Conservation (phyloP, 2,113 vertebrate species). For the Uria lomvia region DNA sequence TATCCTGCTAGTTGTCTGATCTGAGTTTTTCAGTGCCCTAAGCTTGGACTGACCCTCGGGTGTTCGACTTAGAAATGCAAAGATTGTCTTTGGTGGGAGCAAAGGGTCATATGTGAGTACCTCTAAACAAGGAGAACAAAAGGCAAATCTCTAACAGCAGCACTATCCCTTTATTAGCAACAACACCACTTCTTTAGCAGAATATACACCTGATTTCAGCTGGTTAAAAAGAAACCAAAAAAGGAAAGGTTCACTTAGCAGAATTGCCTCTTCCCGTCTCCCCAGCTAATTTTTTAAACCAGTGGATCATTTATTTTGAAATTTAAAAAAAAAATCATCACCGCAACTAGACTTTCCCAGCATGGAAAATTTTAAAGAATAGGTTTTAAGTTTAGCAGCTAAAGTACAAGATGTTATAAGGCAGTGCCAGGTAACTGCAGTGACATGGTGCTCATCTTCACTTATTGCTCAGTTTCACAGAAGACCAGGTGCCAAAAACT, state of each 20-base stretch:
- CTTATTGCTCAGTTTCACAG: not conserved
- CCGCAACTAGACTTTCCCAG: not conserved
- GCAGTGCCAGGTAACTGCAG: not conserved
- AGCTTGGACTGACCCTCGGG: not conserved
- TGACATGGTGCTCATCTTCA: not conserved
- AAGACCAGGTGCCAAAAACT: not conserved
- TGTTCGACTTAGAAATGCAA: not conserved
- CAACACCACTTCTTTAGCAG: not conserved
- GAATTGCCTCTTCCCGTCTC: not conserved
- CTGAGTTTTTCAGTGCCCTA: not conserved
- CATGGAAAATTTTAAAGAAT: not conserved
- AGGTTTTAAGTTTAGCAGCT: not conserved
- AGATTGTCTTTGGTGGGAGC: not conserved
- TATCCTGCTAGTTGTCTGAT: not conserved
- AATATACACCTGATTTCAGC: not conserved
- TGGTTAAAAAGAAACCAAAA: not conserved
- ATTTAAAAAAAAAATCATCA: not conserved
- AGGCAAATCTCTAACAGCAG: not conserved
- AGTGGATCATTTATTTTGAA: not conserved
- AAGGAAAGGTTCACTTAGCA: not conserved
- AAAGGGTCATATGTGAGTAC: not conserved
- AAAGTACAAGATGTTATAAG: not conserved
- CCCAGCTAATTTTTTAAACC: not conserved
- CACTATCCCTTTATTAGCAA: not conserved
- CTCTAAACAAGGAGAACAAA: not conserved